Evolutionary conservation across 2,113 vertebrate genomes (phyloP).

Genomic region (Opisthocomus hoazin): DNA sequence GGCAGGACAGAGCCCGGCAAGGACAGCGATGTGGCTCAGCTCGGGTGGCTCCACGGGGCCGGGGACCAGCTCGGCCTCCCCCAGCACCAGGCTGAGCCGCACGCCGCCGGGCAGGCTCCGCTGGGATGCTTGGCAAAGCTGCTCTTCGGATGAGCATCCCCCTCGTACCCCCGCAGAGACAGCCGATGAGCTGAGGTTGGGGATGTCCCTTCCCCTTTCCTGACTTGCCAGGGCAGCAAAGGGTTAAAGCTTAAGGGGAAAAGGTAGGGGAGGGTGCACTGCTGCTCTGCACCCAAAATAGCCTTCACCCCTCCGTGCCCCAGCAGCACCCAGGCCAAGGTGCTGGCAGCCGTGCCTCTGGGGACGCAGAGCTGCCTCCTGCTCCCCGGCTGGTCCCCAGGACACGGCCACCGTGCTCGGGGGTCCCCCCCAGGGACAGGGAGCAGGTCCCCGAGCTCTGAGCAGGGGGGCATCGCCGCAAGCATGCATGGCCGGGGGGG

Average conservation of each 20-base stretch:
- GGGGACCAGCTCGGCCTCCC: background rate
- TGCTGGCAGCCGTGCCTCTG: background rate
- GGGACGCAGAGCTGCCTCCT: background rate
- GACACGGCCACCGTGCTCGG: rapidly evolving
- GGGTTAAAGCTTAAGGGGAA: background rate
- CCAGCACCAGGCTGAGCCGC: background rate
- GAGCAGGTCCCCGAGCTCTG: background rate
- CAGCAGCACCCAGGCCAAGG: background rate
- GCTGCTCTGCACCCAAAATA: background rate
- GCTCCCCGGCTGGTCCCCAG: background rate
- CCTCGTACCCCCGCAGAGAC: rapidly evolving
- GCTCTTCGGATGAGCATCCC: background rate
- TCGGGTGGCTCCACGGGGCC: background rate
- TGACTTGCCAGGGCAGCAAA: background rate
- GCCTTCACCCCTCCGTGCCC: background rate
- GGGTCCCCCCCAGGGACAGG: background rate
- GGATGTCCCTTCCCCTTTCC: background rate
- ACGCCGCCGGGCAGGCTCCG: rapidly evolving
- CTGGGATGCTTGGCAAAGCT: background rate
- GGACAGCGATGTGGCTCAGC: background rate
- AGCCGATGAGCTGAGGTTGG: background rate
- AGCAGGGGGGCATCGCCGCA: background rate
- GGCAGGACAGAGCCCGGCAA: background rate
- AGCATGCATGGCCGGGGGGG: no score
- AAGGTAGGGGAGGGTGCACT: background rate